Percentiles rank a stretch among this genome's conserved stretches.
phyloP scores from a whole-genome alignment of 1,140 invertebrate genomes.

The Drosophila insularis region DNA sequence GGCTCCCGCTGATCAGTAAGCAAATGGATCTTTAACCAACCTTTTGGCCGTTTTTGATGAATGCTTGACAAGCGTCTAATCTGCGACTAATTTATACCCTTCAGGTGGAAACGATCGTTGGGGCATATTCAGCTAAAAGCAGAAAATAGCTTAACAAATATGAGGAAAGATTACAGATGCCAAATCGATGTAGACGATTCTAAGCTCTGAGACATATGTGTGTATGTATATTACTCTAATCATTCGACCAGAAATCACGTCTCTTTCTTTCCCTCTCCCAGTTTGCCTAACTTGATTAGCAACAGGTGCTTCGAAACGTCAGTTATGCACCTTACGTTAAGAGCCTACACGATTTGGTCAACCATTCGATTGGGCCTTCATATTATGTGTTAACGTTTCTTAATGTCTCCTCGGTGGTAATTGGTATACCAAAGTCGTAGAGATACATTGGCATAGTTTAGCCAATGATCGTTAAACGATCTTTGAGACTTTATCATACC shows the following conservation, averaged over 20 bases:
- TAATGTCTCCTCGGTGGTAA: neutral
- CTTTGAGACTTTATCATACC: slow-evolving; percentile 14
- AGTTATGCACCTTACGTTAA: neutral
- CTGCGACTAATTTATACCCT: slow-evolving; percentile 36
- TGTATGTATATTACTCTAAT: no score
- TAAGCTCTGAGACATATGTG: no score
- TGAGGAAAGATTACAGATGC: neutral
- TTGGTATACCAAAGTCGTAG: slow-evolving; percentile 5
- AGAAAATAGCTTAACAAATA: no score
- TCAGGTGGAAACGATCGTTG: slow-evolving; percentile 9
- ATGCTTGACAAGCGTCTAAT: slow-evolving; percentile 58
- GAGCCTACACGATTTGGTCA: neutral
- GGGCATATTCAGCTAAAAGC: neutral
- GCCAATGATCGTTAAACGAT: neutral
- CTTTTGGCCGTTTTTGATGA: slow-evolving; percentile 51
- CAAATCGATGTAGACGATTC: no score
- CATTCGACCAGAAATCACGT: no score
- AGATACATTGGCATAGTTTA: neutral
- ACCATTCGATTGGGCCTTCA: neutral
- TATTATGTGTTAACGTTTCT: neutral
- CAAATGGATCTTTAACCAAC: slow-evolving; percentile 15
- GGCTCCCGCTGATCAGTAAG: neutral
- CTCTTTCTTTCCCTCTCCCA: no score
- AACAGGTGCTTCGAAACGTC: no score
- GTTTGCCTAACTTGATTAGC: no score